phyloP scores from a whole-genome alignment of 1,140 invertebrate genomes.

The Nasonia longicornis region DNA sequence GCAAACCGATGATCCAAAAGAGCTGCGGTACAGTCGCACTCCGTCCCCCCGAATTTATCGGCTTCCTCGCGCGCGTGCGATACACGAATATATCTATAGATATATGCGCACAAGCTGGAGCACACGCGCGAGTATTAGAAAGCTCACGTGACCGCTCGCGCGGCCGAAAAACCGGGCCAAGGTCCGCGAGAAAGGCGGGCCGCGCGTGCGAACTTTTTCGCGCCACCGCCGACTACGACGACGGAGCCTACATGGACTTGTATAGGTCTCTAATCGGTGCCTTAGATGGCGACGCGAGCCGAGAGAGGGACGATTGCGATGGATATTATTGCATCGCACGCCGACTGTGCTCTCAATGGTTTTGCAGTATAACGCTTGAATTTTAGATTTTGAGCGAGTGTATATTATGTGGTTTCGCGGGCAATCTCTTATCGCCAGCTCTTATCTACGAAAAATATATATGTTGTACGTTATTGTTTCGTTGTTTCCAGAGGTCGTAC shows the following conservation, averaged over 20 bases:
- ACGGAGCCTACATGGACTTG: background rate
- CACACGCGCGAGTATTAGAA: conserved; percentile 16
- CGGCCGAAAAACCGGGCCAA: conserved; percentile 52
- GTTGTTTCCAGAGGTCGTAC: too few species aligned
- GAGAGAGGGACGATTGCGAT: background rate
- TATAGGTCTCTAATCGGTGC: background rate
- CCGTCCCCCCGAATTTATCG: background rate
- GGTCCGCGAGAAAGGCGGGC: conserved; percentile 49
- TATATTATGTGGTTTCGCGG: too few species aligned
- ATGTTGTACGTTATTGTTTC: too few species aligned
- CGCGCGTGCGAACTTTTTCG: conserved; percentile 28
- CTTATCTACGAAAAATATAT: too few species aligned
- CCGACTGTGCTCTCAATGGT: background rate
- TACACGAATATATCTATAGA: background rate
- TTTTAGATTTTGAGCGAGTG: too few species aligned
- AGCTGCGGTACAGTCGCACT: background rate
- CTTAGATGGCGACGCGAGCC: background rate
- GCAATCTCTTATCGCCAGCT: too few species aligned
- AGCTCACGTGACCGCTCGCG: conserved; percentile 17
- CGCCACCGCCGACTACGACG: conserved; percentile 27
- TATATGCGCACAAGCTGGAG: background rate
- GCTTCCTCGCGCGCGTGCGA: too few species aligned
- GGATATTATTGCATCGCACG: background rate
- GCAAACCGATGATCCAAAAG: background rate
- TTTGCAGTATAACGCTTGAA: background rate